Evolutionary conservation across 23 tunicate genomes (phyloP).

Genomic region (Diplosoma virens): DNA sequence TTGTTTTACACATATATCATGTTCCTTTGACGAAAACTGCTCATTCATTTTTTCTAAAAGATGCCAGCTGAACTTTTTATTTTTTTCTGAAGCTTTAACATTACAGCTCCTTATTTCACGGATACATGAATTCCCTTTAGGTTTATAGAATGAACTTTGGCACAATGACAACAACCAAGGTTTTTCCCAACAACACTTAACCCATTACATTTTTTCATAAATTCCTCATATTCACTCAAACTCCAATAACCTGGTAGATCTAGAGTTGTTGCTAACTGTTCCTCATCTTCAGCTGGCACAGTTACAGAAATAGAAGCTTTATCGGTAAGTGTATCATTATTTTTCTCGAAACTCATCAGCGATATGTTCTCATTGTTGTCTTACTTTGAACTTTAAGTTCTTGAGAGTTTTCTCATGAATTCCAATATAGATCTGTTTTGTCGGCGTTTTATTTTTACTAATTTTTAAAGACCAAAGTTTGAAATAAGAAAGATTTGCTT

Average conservation of each 20-base stretch:
- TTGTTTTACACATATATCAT: constrained; percentile 1
- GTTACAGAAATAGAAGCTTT: background rate
- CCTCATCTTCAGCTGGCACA: constrained; percentile 1
- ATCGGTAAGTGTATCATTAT: background rate
- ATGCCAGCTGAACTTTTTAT: background rate
- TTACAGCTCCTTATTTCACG: constrained; percentile 22
- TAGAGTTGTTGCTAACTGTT: background rate
- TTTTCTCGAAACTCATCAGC: background rate
- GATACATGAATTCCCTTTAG: constrained; percentile 26
- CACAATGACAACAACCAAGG: constrained; percentile 44
- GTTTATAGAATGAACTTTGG: constrained; percentile 22
- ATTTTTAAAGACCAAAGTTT: background rate
- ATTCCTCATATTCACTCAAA: constrained; percentile 9
- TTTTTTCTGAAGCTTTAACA: constrained; percentile 28
- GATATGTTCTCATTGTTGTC: background rate
- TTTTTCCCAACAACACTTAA: constrained; percentile 16
- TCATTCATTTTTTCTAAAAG: constrained; percentile 31
- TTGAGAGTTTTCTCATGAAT: background rate
- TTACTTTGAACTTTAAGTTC: background rate
- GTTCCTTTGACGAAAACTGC: background rate
- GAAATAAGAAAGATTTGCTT: background rate
- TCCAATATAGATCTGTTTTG: background rate
- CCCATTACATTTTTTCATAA: constrained; percentile 39
- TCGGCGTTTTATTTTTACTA: background rate
- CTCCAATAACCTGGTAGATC: constrained; percentile 50